Evolutionary conservation across 2,797 vertebrate species (phyloP).

Genomic region (Sebastes vulpes): DNA sequence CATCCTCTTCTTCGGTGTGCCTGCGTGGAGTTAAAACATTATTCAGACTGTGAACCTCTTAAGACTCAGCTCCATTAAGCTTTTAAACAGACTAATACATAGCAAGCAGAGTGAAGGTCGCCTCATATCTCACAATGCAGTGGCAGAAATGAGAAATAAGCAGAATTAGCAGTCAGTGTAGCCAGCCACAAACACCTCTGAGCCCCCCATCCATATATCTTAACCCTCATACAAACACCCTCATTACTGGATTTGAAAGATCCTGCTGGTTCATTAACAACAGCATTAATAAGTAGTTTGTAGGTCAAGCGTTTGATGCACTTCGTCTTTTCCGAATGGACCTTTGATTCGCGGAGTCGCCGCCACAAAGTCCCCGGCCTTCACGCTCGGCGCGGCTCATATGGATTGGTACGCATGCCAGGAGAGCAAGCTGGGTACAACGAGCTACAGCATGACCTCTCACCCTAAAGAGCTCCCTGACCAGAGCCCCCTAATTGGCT

Average conservation of each 20-base stretch:
- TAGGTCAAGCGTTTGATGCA: conserved; percentile 56
- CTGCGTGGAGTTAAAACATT: background rate
- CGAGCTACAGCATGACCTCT: conserved; percentile 44
- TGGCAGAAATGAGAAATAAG: conserved; percentile 37
- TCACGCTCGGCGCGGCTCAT: conserved; percentile 1
- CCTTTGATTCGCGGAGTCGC: conserved; percentile 37
- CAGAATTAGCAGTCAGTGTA: conserved; percentile 23
- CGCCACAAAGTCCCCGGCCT: background rate
- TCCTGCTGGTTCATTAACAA: conserved; percentile 53
- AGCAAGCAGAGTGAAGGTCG: conserved; percentile 36
- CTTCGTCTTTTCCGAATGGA: conserved; percentile 39
- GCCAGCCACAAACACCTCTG: conserved; percentile 9
- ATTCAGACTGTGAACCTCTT: conserved; percentile 4
- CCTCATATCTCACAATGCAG: conserved; percentile 14
- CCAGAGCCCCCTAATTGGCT: conserved; percentile 63
- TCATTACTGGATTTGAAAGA: conserved; percentile 56
- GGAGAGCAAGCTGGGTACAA: conserved; percentile 35
- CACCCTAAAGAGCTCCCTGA: conserved; percentile 38
- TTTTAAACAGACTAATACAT: conserved; percentile 32
- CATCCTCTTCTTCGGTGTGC: background rate
- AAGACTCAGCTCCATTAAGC: conserved; percentile 20
- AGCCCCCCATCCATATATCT: conserved; percentile 11
- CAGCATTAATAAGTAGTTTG: conserved; percentile 47
- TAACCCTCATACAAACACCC: conserved; percentile 25
- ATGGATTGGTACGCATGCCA: conserved; percentile 32